Evolutionary conservation across 1,140 invertebrate genomes (phyloP).

Genomic region (Andricus grossulariae): DNA sequence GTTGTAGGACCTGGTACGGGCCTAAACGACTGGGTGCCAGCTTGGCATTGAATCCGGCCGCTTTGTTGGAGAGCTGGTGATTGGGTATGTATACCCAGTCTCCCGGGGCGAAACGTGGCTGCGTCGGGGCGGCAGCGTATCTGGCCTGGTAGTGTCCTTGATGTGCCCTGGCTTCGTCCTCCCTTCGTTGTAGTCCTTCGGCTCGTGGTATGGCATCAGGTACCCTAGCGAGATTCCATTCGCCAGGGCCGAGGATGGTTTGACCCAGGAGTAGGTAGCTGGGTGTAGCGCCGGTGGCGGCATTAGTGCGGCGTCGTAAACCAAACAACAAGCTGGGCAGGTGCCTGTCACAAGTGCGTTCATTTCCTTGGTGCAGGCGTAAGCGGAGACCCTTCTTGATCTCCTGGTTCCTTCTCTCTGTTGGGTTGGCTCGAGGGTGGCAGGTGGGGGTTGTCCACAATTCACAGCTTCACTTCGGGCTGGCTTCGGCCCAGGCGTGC

Average conservation of each 20-base stretch:
- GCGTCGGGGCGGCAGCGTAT: too few species aligned
- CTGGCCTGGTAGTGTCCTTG: too few species aligned
- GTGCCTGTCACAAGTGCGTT: conserved; percentile 31
- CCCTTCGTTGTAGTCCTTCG: not conserved
- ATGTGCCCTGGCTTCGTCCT: too few species aligned
- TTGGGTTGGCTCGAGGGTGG: conserved; percentile 54
- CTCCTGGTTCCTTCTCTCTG: conserved; percentile 53
- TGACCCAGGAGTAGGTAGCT: not conserved
- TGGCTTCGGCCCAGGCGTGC: not conserved
- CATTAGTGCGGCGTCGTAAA: conserved; percentile 35
- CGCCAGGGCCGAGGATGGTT: not conserved
- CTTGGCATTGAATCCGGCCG: not conserved
- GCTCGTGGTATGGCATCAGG: not conserved
- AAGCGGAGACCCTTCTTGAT: conserved; percentile 45
- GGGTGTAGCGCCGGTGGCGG: conserved; percentile 36
- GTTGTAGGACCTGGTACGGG: not conserved
- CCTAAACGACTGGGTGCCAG: not conserved
- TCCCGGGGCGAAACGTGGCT: too few species aligned
- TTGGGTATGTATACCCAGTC: not conserved
- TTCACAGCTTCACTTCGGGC: not conserved
- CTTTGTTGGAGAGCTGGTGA: not conserved
- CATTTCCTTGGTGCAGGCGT: not conserved
- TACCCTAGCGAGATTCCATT: not conserved
- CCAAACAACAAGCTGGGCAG: conserved; percentile 36
- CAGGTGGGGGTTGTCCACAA: conserved; percentile 46